Conservation (phyloP, 1,140 invertebrate species). For the Drosophila kanapiae region DNA sequence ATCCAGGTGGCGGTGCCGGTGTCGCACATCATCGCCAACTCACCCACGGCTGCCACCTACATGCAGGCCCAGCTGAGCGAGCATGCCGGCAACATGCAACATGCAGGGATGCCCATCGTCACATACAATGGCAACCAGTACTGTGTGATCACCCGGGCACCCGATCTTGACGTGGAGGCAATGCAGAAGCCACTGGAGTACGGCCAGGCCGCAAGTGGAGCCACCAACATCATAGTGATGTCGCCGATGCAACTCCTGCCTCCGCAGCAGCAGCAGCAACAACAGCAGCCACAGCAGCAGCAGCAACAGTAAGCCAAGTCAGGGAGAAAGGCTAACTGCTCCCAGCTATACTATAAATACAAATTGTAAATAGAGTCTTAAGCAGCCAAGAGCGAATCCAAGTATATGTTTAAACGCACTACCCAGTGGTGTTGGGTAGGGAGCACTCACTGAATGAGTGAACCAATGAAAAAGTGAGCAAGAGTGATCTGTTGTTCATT, state of each 20-base stretch:
- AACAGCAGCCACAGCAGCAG: constrained; percentile 20
- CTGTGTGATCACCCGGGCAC: constrained; percentile 77
- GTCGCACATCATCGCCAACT: constrained; percentile 83
- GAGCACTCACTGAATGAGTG: neutral
- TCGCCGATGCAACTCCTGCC: constrained; percentile 73
- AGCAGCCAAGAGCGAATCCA: constrained; percentile 67
- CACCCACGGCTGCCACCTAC: constrained; percentile 81
- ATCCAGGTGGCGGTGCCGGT: constrained; percentile 76
- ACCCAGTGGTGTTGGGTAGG: constrained; percentile 7
- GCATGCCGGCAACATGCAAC: constrained; percentile 86
- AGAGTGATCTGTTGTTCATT: too few species aligned
- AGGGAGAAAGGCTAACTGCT: constrained; percentile 36
- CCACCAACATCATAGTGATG: constrained; percentile 81
- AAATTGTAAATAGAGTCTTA: constrained; percentile 83
- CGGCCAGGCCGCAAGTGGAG: constrained; percentile 55
- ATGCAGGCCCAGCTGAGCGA: constrained; percentile 78
- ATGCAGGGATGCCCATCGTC: constrained; percentile 73
- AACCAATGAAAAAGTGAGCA: neutral
- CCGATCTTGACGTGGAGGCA: constrained; percentile 62
- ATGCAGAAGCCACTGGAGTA: constrained; percentile 77
- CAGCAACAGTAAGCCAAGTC: constrained; percentile 46
- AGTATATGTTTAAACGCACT: constrained; percentile 69
- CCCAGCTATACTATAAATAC: constrained; percentile 72
- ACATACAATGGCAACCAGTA: constrained; percentile 83
- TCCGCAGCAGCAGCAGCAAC: constrained; percentile 62